Conservation (phyloP, 2,113 vertebrate species). For the Setophaga kirtlandii region DNA sequence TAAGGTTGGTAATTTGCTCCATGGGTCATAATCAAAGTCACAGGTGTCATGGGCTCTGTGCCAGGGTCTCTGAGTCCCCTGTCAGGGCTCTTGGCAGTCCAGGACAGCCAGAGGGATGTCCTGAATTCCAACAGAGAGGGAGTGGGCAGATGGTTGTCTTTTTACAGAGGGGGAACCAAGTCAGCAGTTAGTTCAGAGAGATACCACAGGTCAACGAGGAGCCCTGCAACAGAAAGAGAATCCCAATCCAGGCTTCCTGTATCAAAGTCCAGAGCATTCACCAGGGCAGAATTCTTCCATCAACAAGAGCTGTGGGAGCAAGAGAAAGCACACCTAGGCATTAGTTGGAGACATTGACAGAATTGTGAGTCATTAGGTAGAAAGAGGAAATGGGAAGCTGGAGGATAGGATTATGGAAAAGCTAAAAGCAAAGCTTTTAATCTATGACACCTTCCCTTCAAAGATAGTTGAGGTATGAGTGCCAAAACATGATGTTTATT, state of each 20-base stretch:
- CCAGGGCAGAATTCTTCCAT: neutral
- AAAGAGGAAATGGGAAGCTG: neutral
- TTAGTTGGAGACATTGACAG: neutral
- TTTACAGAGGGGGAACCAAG: neutral
- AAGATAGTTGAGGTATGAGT: neutral
- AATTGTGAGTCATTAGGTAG: neutral
- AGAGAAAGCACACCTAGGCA: neutral
- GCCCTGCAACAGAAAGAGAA: neutral
- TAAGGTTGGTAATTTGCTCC: too few relatives aligned
- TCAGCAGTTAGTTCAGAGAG: neutral
- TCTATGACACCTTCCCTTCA: neutral
- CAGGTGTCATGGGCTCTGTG: too few relatives aligned
- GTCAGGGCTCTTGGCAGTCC: too few relatives aligned
- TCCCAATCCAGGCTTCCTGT: neutral
- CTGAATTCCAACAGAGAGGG: neutral
- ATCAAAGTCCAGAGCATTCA: neutral
- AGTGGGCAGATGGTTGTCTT: neutral
- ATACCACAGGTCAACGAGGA: rapidly evolving
- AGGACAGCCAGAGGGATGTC: too few relatives aligned
- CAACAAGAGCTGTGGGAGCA: neutral
- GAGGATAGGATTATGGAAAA: conserved; percentile 4
- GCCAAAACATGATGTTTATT: neutral
- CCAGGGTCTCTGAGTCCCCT: too few relatives aligned
- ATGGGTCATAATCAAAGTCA: too few relatives aligned
- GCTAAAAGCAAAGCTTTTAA: conserved; percentile 27